A percentile compares a stretch with the other conserved stretches of the same genome.
Conservation (phyloP, 92 coral and sea anemone genomes). For the Meandrina meandrites region DNA sequence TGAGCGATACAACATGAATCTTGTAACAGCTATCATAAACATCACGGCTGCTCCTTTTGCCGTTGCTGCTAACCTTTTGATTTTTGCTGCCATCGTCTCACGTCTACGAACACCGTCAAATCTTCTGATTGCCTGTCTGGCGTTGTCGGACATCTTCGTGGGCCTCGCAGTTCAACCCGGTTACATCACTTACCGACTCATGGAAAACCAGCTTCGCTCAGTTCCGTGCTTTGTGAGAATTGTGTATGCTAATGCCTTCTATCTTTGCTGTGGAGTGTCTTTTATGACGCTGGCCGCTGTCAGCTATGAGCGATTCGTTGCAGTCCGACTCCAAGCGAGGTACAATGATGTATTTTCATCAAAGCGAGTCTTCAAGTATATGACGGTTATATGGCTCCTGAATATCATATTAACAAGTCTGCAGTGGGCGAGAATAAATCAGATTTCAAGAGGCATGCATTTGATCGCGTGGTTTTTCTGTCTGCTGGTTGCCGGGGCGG, state of each 20-base stretch:
- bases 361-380: slow-evolving; percentile 20
- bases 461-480: slow-evolving; percentile 23
- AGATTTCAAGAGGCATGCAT: slow-evolving; percentile 7
- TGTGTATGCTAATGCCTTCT: slow-evolving; percentile 31
- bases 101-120: slow-evolving; percentile 40
- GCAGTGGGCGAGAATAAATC: slow-evolving; percentile 19
- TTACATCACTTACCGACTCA: slow-evolving; percentile 40
- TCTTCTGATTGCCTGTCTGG: slow-evolving; percentile 34
- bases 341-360: slow-evolving; percentile 23
- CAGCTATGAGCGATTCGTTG: slow-evolving; percentile 47
- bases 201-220: slow-evolving; percentile 35
- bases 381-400: slow-evolving; percentile 20
- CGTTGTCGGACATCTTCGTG: slow-evolving; percentile 32
- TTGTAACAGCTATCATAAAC: slow-evolving; percentile 34
- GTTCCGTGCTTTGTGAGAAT: slow-evolving; percentile 47
- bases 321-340: slow-evolving; percentile 14
- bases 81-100: background rate
- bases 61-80: slow-evolving; percentile 20
- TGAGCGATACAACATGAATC: slow-evolving; percentile 18
- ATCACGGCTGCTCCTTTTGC: slow-evolving; percentile 19
- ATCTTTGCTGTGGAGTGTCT: slow-evolving; percentile 41
- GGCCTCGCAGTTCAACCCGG: slow-evolving; percentile 43
- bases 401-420: slow-evolving; percentile 27
- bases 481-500: background rate
- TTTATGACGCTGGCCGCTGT: slow-evolving; percentile 37